Conservation (phyloP, 2,113 vertebrate genomes). For the Dolichallabes microphthalmus region DNA sequence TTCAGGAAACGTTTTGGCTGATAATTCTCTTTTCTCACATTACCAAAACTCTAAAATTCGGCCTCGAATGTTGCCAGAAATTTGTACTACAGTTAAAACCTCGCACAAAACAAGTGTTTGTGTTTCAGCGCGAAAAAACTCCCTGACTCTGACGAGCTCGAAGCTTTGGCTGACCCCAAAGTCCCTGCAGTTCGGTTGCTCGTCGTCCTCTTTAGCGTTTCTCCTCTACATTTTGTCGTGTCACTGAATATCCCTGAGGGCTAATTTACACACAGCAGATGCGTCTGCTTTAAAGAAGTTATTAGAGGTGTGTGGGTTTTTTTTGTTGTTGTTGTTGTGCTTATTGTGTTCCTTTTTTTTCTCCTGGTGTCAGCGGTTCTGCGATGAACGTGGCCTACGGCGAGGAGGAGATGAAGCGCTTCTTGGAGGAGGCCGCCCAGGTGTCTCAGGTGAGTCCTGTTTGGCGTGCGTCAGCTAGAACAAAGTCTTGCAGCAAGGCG, state of each 20-base stretch:
- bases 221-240: constrained; percentile 21
- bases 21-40: not conserved
- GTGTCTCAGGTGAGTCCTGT: constrained; percentile 86
- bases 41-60: not conserved
- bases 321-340: not conserved
- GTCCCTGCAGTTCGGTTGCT: constrained; percentile 58
- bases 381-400: constrained; percentile 91
- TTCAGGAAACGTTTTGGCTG: not conserved
- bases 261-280: constrained; percentile 30
- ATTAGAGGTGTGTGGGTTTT: not conserved
- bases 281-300: constrained; percentile 7
- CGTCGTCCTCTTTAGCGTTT: constrained; percentile 46
- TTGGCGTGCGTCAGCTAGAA: not conserved
- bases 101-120: constrained; percentile 38
- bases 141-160: constrained; percentile 63
- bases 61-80: not conserved
- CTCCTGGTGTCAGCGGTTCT: constrained; percentile 79
- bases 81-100: not conserved
- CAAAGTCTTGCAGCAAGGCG: not conserved
- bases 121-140: constrained; percentile 59
- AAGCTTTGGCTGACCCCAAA: constrained; percentile 71
- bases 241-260: constrained; percentile 55
- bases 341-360: not conserved
- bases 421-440: constrained; percentile 89
- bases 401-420: constrained; percentile 91